Evolutionary conservation across 2,888 invertebrate genomes (phyloP).

Genomic region (Apamea epomidion): DNA sequence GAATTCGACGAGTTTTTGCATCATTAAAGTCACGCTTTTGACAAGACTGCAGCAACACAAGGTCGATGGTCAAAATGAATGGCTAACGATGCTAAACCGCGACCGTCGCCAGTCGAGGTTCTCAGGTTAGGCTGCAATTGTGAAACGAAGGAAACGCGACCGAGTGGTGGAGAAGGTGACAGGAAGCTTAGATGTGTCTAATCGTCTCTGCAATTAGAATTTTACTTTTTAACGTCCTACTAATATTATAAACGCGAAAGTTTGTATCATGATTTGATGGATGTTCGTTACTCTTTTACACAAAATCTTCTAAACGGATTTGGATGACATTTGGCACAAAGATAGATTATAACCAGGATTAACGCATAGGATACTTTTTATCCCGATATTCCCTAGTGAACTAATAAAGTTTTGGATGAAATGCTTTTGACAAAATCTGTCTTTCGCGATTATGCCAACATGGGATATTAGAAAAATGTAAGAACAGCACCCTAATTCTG

Average conservation of each 20-base stretch:
- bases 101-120: constrained; percentile 30
- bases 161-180: background rate
- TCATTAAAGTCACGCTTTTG: constrained; percentile 52
- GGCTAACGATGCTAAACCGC: constrained; percentile 27
- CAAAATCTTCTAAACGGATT: no score
- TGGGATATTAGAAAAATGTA: background rate
- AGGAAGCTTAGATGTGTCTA: constrained; percentile 5
- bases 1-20: constrained; percentile 44
- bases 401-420: no score
- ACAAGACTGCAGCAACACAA: constrained; percentile 34
- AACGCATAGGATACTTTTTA: no score
- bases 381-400: no score
- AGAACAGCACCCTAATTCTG: background rate
- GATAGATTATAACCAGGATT: no score
- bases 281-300: no score
- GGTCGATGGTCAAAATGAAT: constrained; percentile 44
- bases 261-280: no score
- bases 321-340: no score
- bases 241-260: no score
- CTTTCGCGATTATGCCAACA: background rate
- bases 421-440: background rate
- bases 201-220: background rate
- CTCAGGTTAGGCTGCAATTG: constrained; percentile 12
- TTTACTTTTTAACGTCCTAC: background rate
- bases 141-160: constrained; percentile 42